Conservation (phyloP, 2,797 vertebrate genomes). For the Chloroceryle amazona region DNA sequence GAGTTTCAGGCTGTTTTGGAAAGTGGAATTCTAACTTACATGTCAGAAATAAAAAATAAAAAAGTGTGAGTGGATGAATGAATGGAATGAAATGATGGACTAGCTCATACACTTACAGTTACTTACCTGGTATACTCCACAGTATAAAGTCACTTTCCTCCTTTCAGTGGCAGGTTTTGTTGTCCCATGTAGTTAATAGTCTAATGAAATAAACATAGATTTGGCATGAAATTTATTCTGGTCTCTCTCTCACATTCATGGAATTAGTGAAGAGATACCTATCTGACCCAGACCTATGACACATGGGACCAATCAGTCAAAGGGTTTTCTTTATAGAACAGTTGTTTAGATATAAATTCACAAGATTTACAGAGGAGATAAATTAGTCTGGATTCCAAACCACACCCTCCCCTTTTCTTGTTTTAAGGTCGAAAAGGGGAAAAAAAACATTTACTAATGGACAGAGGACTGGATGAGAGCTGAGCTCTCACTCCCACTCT, state of each 20-base stretch:
- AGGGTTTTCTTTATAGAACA: slow-evolving; percentile 11
- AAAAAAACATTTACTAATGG: slow-evolving; percentile 2
- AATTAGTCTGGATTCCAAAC: slow-evolving; percentile 36
- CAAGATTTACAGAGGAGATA: slow-evolving; percentile 51
- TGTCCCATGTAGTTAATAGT: slow-evolving; percentile 11
- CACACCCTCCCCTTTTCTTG: background rate
- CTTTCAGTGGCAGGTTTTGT: slow-evolving; percentile 43
- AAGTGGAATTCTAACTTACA: slow-evolving; percentile 32
- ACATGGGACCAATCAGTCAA: slow-evolving; percentile 13
- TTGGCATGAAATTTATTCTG: slow-evolving; percentile 21
- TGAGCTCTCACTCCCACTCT: background rate
- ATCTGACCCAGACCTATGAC: background rate
- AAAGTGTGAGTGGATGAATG: slow-evolving; percentile 28
- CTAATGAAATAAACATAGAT: slow-evolving; percentile 50
- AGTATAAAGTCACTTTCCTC: slow-evolving; percentile 9
- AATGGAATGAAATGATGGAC: slow-evolving; percentile 6
- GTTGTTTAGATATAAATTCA: slow-evolving; percentile 58
- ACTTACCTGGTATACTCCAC: background rate
- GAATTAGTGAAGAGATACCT: slow-evolving; percentile 16
- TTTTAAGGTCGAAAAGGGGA: background rate
- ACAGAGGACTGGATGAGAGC: background rate
- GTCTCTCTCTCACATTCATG: background rate
- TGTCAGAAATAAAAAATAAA: slow-evolving; percentile 25
- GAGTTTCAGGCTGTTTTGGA: slow-evolving; percentile 8
- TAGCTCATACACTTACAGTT: slow-evolving; percentile 15